phyloP scores from a whole-genome alignment of 2,888 invertebrate species.

The Agonopterix heracliana region DNA sequence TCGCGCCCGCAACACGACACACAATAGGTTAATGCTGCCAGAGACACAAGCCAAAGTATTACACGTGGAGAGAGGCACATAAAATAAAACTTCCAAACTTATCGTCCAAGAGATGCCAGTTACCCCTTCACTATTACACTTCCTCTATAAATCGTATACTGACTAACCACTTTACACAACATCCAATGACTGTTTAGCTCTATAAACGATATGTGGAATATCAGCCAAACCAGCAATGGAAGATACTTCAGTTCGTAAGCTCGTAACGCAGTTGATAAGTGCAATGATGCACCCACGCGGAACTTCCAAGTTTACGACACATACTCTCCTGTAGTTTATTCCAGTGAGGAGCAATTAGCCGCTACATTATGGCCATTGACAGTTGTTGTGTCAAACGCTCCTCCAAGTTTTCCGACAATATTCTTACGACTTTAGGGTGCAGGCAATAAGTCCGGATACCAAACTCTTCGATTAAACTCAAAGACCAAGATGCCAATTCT shows the following conservation, averaged over 20 bases:
- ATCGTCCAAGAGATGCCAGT: conserved; percentile 34
- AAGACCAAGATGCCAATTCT: too few species aligned
- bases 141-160: conserved; percentile 13
- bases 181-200: conserved; percentile 1
- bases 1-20: conserved; percentile 2
- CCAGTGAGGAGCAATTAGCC: conserved; percentile 26
- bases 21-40: conserved; percentile 13
- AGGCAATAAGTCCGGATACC: too few species aligned
- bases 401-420: not conserved
- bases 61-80: conserved; percentile 31
- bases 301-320: conserved; percentile 28
- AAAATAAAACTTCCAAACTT: conserved; percentile 48
- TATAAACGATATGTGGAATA: conserved; percentile 1
- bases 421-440: too few species aligned
- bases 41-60: conserved; percentile 27
- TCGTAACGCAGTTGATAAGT: conserved; percentile 16
- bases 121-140: conserved; percentile 16
- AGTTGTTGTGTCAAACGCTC: not conserved
- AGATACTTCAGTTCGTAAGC: not conserved
- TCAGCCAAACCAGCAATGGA: conserved; percentile 7
- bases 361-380: conserved; percentile 7
- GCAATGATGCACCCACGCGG: conserved; percentile 48
- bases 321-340: conserved; percentile 23
- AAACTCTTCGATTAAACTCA: too few species aligned
- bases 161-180: not conserved